Evolutionary conservation across 2,113 vertebrate genomes (phyloP).

Genomic region (Podarcis muralis): DNA sequence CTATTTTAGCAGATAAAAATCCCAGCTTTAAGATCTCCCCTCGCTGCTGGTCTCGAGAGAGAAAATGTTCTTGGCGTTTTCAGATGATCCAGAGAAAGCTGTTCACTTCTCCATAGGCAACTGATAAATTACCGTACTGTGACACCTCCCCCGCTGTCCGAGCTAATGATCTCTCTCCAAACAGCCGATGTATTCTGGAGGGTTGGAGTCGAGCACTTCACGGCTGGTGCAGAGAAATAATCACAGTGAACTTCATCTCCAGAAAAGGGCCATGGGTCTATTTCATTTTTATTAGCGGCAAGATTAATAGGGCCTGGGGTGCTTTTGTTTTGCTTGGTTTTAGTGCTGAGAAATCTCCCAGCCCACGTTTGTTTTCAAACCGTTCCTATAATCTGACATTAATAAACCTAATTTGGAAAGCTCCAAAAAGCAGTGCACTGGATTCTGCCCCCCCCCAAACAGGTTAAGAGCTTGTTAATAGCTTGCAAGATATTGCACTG

Average conservation of each 20-base stretch:
- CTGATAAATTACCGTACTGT: conserved; percentile 71
- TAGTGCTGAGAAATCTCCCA: background rate
- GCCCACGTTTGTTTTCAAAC: background rate
- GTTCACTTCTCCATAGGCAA: conserved; percentile 65
- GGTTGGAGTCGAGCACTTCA: background rate
- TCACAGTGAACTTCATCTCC: background rate
- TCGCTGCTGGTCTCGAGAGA: background rate
- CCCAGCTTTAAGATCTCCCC: background rate
- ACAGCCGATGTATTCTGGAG: conserved; percentile 18
- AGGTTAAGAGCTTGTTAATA: background rate
- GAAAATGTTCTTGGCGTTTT: background rate
- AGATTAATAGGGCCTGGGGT: conserved; percentile 19
- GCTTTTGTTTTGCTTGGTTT: conserved; percentile 5
- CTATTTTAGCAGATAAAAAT: background rate
- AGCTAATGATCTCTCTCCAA: conserved; percentile 58
- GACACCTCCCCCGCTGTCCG: conserved; percentile 63
- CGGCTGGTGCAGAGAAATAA: conserved; percentile 2
- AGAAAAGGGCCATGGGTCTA: background rate
- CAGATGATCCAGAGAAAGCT: conserved; percentile 53
- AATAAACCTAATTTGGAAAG: background rate
- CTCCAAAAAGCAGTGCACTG: background rate
- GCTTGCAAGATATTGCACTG: background rate
- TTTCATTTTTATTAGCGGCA: conserved; percentile 13
- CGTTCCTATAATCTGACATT: background rate
- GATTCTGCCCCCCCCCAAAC: background rate